Percentiles rank a stretch among this genome's conserved stretches.
Conservation (phyloP, 2,113 vertebrate genomes). For the Campylorhamphus procurvoides region DNA sequence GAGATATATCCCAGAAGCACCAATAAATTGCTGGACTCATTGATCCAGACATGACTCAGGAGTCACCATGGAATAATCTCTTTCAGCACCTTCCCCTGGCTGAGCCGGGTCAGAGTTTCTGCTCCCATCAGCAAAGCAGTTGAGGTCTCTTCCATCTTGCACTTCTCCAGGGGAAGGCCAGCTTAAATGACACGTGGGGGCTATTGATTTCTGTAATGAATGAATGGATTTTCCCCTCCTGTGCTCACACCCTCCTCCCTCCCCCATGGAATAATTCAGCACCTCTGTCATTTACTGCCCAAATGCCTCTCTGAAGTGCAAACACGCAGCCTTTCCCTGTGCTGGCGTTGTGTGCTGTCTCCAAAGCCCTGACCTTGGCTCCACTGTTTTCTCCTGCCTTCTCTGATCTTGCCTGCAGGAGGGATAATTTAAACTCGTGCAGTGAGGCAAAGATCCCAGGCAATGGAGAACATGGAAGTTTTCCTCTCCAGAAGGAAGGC, state of each 20-base stretch:
- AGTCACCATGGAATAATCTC: slow-evolving; percentile 43
- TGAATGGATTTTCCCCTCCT: slow-evolving; percentile 42
- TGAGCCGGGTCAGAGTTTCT: neutral
- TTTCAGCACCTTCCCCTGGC: neutral
- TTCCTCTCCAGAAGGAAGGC: neutral
- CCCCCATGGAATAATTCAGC: neutral
- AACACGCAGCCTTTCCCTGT: neutral
- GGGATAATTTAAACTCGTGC: neutral
- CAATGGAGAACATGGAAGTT: neutral
- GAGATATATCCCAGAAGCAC: neutral
- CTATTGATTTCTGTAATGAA: slow-evolving; percentile 36
- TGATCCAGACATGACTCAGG: slow-evolving; percentile 31
- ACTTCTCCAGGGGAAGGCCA: neutral
- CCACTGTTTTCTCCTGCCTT: neutral
- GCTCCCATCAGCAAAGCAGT: slow-evolving; percentile 30
- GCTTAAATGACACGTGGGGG: neutral
- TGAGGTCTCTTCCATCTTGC: slow-evolving; percentile 32
- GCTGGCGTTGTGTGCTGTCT: neutral
- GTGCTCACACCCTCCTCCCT: neutral
- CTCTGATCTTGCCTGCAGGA: neutral
- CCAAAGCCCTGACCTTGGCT: neutral
- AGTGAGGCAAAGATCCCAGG: neutral
- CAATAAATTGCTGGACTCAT: neutral
- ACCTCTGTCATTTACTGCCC: slow-evolving; percentile 1
- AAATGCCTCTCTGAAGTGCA: neutral